Base-by-base conservation (phyloP, 2,797 vertebrate species). In the Spinibarbus caldwelli region DNA sequence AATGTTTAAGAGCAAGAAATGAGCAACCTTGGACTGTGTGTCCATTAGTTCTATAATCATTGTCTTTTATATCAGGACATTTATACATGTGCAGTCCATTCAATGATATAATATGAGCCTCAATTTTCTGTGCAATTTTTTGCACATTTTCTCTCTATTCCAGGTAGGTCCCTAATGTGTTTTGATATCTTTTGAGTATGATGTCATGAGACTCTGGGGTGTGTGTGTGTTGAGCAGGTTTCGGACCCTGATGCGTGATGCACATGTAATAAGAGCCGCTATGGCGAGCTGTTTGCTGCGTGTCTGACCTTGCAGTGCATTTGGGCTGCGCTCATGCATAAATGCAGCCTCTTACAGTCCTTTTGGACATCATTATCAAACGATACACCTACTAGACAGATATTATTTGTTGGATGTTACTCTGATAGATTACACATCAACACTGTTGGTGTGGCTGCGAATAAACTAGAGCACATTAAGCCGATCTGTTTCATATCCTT, bases 231-330 rank as follows among this genome's bases (percentile, higher is more conserved):
- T 66, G 82, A 83, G 57, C 34, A 47, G 19, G 78, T 75, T 80
- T 72, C 85, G 88, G 75, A 84, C 75, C 83, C 87, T 89, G 79
- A 67, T 6, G 12, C 76, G 31, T 72, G 76, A 73, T 41, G 66
- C 83, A 70, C 66, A 83, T 87, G 85, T 77, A 80, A 84, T 41
- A 73, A 89, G 75, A 86, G 85, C 54, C 31, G 34, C 68, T 89
- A 84, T n/a, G 41, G 47, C 15, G 68, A 84, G 82, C 77, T 85
- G 47, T 79, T 88, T 47, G 75, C 88, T 77, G 80, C 54, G 45
- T 64, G 66, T 87, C 86, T 89, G 89, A 90, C 89, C 88, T 90
- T 88, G 87, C 82, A 80, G 85, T 78, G 76, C 64, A 78, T 88
- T 85, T 88, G 85, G 36, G 75, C 47, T 66, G 82, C 73, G 45